Conservation (phyloP, 2,113 vertebrate genomes). For the Ranitomeya variabilis region DNA sequence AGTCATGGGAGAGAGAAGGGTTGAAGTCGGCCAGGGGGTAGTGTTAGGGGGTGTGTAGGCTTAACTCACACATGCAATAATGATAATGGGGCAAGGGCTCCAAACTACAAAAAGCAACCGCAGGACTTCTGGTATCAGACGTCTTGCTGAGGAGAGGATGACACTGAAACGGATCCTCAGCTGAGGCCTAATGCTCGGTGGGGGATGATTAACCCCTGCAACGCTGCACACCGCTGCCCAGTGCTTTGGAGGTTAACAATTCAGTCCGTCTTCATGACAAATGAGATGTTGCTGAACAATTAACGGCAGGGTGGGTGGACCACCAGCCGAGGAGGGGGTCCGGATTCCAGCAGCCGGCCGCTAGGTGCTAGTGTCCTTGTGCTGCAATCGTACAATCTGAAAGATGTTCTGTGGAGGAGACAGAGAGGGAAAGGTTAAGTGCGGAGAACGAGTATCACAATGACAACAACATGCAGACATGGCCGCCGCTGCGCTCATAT, state of each 20-base stretch:
- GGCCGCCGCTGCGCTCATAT: too few species aligned
- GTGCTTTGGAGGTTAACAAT: conserved; percentile 11
- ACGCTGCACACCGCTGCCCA: conserved; percentile 10
- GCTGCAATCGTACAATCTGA: conserved; percentile 89
- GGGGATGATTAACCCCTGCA: conserved; percentile 9
- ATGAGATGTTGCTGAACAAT: conserved; percentile 61
- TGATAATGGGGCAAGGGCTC: neutral
- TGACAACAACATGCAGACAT: neutral
- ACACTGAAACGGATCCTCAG: conserved; percentile 40
- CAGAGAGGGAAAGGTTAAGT: neutral
- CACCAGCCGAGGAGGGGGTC: conserved; percentile 51
- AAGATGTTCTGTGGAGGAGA: conserved; percentile 89
- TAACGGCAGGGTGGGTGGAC: conserved; percentile 57
- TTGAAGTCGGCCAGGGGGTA: neutral
- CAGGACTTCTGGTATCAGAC: neutral
- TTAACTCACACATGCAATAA: conserved; percentile 35
- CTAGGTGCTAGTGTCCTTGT: conserved; percentile 89
- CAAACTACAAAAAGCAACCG: conserved; percentile 27
- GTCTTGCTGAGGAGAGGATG: neutral
- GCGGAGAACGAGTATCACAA: neutral
- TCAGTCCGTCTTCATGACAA: conserved; percentile 57
- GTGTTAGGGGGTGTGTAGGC: conserved; percentile 21
- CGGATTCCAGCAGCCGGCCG: conserved; percentile 53
- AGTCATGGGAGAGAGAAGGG: neutral
- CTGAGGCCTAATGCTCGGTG: conserved; percentile 5